Base-by-base conservation (phyloP, 2,888 invertebrate species). In the Polyommatus icarus region DNA sequence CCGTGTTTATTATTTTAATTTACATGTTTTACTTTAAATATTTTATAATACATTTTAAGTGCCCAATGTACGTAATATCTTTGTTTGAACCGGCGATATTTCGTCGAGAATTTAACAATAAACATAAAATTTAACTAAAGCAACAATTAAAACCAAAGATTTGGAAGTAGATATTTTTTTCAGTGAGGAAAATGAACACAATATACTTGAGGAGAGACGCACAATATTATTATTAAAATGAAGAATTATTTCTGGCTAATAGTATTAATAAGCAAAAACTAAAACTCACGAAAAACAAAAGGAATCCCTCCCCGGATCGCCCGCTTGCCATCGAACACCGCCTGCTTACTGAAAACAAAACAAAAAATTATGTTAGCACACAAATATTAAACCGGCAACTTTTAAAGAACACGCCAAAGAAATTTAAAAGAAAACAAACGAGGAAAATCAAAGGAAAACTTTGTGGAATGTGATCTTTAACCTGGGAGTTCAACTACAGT, bases 301-400 rank as follows among this genome's bases (percentile, higher is more conserved):
- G 99, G 99, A 90, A 99, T 98, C 86, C 99, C 99, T 86, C 99
- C 99, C 88, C 99, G 95, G 89, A 99, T 99, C 81, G 99, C 97
- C 90, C 98, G 97, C 91, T 98, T 98, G 83, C 98, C 98, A 94
- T 99, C 99, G 94, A 99, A 99, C 78, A 98, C 96, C 77, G 99
- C 98, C 93, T 98, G 97, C 94, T 99, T 98, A 93, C 98, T 98
- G 95, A 77, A 88, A 89, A 82, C 79, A 82, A 80, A 78, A 82
- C 80, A 78, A 76, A 75, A 75, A 76, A 79, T 76, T 29, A 32
- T 29, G 76, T 24, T 36, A 18, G 59, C 29, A 7, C 36, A 61
- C 29, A 61, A 61, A 24, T 61, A 24, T 10, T 12, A 29, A 1
- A 24, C 24, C 20, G n/a, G 24, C 10, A 12, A 24, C 20, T 8